These are phyloP conservation scores for Sus scrofa DNA, from an alignment of 2,113 vertebrate species.

Conservation along the genomic window T2T-Sscrofa CM000827.6:96348501-96349000, in stretches of 20 bases:
- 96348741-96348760: not conserved
- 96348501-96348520: not conserved
- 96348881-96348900: not conserved
- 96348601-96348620: not conserved
- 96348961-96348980: not conserved
- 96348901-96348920: not conserved
- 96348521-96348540: not conserved
- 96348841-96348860: not conserved
- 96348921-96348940: not conserved
- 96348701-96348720: not conserved
- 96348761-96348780: not conserved
- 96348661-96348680: not conserved
- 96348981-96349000: not conserved
- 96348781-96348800: not conserved
- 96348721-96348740: not conserved
- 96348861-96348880: not conserved
- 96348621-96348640: not conserved
- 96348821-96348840: not conserved
- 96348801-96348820: not conserved
- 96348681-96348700: not conserved
- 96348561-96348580: not conserved
- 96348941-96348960: not conserved
- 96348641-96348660: not conserved
- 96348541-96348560: not conserved
- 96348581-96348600: not conserved